Conservation (phyloP, 2,113 vertebrate genomes). For the Paradoxurus hermaphroditus region DNA sequence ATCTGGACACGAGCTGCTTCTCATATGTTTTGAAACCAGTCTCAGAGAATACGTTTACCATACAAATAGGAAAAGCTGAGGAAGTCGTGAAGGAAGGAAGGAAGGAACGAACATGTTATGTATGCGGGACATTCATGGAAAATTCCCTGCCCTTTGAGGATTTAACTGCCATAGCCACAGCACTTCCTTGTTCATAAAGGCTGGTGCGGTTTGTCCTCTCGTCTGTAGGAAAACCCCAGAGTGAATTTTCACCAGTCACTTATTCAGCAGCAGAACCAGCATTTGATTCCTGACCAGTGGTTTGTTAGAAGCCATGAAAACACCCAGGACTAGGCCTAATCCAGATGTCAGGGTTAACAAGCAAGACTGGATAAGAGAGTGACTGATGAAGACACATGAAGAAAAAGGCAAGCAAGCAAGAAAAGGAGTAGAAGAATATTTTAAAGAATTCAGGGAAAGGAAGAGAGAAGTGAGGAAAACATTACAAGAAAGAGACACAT, state of each 20-base stretch:
- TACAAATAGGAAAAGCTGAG: neutral
- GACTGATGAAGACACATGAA: neutral
- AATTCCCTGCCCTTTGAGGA: neutral
- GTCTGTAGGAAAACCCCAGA: neutral
- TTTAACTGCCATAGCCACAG: neutral
- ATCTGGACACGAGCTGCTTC: neutral
- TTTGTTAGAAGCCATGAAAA: neutral
- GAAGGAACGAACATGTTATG: neutral
- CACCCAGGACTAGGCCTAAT: neutral
- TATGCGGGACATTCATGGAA: neutral
- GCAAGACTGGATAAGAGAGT: neutral
- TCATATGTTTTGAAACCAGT: neutral
- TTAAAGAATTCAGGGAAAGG: neutral
- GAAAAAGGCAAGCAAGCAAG: neutral
- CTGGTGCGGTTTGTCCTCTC: neutral
- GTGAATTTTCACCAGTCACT: neutral
- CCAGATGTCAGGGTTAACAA: neutral
- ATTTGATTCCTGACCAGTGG: neutral
- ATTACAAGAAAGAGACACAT: neutral
- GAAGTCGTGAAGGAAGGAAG: neutral
- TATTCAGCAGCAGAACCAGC: neutral
- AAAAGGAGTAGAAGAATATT: neutral
- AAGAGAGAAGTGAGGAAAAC: neutral
- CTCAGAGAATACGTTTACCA: neutral
- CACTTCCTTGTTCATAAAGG: neutral